Evolutionary conservation across 35 echinoderm and acorn worm species (phyloP).

Genomic region (Acanthaster planci): DNA sequence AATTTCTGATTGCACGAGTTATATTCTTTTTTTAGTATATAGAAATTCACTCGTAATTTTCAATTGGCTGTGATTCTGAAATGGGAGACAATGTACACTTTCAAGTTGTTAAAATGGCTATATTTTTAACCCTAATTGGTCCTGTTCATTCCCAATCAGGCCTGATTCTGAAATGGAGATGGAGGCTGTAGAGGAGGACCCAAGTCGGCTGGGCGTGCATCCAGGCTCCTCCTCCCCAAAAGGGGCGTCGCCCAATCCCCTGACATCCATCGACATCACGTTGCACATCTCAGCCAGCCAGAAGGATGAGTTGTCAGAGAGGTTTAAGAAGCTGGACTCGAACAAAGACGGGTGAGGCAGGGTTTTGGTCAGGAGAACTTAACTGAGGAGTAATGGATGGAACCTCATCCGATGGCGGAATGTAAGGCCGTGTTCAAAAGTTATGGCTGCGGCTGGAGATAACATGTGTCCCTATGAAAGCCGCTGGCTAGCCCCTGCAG

Average conservation of each 20-base stretch:
- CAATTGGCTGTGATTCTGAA: too few species aligned
- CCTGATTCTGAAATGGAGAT: constrained; percentile 83
- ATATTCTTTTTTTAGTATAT: too few species aligned
- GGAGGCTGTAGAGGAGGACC: constrained; percentile 21
- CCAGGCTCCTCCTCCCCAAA: constrained; percentile 26
- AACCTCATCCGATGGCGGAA: neutral
- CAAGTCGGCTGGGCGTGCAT: neutral
- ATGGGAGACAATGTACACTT: too few species aligned
- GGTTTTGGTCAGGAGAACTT: neutral
- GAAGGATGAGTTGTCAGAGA: constrained; percentile 42
- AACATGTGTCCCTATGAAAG: neutral
- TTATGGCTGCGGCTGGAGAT: too few species aligned
- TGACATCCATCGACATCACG: constrained; percentile 55
- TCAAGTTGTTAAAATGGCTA: too few species aligned
- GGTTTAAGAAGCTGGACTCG: constrained; percentile 61
- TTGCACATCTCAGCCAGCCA: constrained; percentile 51
- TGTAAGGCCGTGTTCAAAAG: too few species aligned
- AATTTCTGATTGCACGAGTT: too few species aligned
- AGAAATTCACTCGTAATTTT: too few species aligned
- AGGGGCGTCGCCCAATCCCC: constrained; percentile 57
- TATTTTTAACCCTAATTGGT: too few species aligned
- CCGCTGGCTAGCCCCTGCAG: neutral
- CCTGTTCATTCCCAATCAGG: constrained; percentile 4
- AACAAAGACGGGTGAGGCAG: constrained; percentile 78
- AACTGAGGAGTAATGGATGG: neutral